Evolutionary conservation across 2,888 invertebrate species (phyloP).

Genomic region (Synanthedon formicaeformis): DNA sequence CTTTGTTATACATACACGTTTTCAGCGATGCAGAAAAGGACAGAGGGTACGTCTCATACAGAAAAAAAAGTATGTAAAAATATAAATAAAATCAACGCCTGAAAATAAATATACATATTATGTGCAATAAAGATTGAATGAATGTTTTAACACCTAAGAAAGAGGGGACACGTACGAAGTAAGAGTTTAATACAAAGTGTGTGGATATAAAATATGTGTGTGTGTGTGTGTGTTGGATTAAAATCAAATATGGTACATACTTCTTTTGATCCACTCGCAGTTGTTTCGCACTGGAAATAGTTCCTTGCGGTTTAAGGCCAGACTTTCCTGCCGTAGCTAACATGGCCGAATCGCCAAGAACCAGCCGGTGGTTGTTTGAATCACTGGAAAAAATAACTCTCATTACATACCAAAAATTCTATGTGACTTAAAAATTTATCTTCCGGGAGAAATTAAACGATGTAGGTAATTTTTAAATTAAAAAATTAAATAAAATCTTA

Average conservation of each 20-base stretch:
- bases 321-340: slow-evolving; percentile 82
- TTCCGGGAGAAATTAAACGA: not conserved
- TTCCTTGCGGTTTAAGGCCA: slow-evolving; percentile 88
- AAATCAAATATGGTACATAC: slow-evolving; percentile 53
- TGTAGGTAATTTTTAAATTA: not conserved
- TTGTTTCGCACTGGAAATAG: slow-evolving; percentile 89
- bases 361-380: slow-evolving; percentile 92
- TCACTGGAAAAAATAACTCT: slow-evolving; percentile 70
- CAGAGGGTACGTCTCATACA: no score
- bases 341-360: slow-evolving; percentile 94
- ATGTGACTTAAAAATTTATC: no score
- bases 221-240: no score
- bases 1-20: no score
- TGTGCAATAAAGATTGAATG: no score
- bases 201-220: not conserved
- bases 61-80: no score
- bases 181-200: not conserved
- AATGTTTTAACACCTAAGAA: no score
- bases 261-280: slow-evolving; percentile 90
- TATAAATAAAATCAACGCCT: no score
- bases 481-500: not conserved
- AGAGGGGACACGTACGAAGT: no score
- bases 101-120: no score
- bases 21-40: no score
- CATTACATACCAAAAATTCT: no score